Base-by-base conservation (phyloP, 30 jellyfish, hydroid and myxozoan species). In the Mastigias papua region DNA sequence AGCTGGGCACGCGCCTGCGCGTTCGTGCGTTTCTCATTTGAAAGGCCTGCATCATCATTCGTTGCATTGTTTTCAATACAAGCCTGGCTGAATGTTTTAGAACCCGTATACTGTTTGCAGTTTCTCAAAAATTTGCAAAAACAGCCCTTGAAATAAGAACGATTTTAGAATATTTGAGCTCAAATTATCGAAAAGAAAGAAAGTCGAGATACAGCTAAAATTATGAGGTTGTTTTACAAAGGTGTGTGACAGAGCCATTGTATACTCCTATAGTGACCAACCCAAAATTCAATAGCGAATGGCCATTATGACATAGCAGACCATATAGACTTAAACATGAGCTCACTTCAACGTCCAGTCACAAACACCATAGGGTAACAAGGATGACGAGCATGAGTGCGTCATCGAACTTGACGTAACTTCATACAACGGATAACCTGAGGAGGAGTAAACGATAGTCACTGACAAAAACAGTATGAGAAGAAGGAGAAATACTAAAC, bases 311-410 rank as follows among this genome's bases (percentile, higher is more conserved):
- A 17, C 35, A n/a, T 5, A 6, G 25, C 6, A 54, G 25, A 54
- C 25, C 67, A 54, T 6, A 54, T 16, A 54, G 7, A 5, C 5
- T 10, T 6, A 21, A 54, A 17, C 23, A 17, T 37, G 49, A 28
- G 80, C 98, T 92, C 98, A 94, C 99, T 94, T 94, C 21, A 94
- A 81, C 46, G 95, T 89, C 99, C 99, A 94, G 57, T 89, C 97
- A 75, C 99, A 94, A 80, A 94, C 95, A 48, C 97, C 99, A 86
- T 86, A 83, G 64, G 99, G 99, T 60, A 94, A 81, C 88, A 90
- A 63, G 34, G 99, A 94, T 25, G 99, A 89, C n/a, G 99, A 94
- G 83, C 99, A 94, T 42, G 99, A 94, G 54, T 94, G 99, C 60
- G 99, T 94, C 95, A 94, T 31, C 26, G 98, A 97, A 69, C 99